Base-by-base conservation (phyloP, 37 sponge, comb jelly and placozoan species). In the Hexactinellida sp. region DNA sequence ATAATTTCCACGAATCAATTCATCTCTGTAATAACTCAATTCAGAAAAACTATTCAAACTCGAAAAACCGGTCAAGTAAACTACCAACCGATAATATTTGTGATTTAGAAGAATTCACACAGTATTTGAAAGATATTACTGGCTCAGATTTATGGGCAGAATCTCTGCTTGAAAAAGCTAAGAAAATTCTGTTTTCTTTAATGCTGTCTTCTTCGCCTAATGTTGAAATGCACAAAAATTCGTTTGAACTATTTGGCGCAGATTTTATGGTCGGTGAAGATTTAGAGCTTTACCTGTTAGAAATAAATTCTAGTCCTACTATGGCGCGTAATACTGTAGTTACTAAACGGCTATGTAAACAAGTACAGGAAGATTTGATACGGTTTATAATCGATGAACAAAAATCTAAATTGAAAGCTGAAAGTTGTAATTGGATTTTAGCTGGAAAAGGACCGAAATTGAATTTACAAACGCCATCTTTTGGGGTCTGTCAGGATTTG, bases 1-100 rank as follows among this genome's bases (percentile, higher is more conserved):
- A 92, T 10, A 85, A 93, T 71, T 84, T 98, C 25, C 92, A 95
- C 38, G 85, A 39, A 90, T 95, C 88, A 83, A 89, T 98, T 36
- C 99, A 98, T 82, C 89, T 98, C 9, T 93, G 93, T 51, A 98
- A 98, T 87, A 98, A 95, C 85, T 91, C 94, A 35, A 90, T 95
- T 7, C 99, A 98, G 84, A 91, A 88, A 76, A 86, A 98, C 84
- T 91, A 84, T 36, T 28, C 82, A 24, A 90, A 88, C 55, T 37
- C 83, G n/a, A 54, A 36, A 24, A 55, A 21, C 0, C 85, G 95
- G 32, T 84, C 86, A 32, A 82, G 86, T 0, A 54, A 36, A 35
- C 92, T 98, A 0, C 95, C 99, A 5, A 38, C 84, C 0, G 94
- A 95, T 21, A 98, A 98, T 83, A 94, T 98, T 92, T 98, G 99